A percentile compares a stretch with the other conserved stretches of the same genome.
Conservation (phyloP, 23 tunicate genomes). For the Phallusia fumigata region DNA sequence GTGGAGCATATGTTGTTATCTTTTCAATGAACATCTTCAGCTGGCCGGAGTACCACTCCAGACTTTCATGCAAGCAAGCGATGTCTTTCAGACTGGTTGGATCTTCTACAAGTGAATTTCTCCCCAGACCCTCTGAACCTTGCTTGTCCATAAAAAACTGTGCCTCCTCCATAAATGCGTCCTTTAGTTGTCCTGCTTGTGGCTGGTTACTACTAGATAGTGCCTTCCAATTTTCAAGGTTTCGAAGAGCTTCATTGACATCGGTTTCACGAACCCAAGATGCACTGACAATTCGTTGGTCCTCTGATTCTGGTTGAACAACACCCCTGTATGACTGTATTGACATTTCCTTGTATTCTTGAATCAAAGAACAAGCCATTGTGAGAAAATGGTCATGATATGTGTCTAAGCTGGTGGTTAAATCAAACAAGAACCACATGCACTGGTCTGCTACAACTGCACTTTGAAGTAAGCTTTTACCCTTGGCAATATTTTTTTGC, state of each 20-base stretch:
- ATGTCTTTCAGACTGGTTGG: conserved; percentile 64
- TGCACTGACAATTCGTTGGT: conserved; percentile 68
- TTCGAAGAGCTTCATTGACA: conserved; percentile 38
- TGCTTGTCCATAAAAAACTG: conserved; percentile 58
- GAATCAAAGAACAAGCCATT: conserved; percentile 85
- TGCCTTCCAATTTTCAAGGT: conserved; percentile 67
- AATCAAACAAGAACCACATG: conserved; percentile 83
- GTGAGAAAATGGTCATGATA: conserved; percentile 93
- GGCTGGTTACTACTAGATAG: conserved; percentile 20
- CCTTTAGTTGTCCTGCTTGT: conserved; percentile 14
- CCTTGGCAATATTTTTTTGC: conserved; percentile 46
- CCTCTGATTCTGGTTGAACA: conserved; percentile 76
- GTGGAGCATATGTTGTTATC: conserved; percentile 42
- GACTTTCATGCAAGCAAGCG: conserved; percentile 92
- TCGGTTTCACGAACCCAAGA: conserved; percentile 71
- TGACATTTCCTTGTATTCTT: conserved; percentile 87
- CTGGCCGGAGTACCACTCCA: conserved; percentile 86
- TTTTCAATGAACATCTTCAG: conserved; percentile 41
- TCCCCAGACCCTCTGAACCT: conserved; percentile 13
- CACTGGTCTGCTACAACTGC: conserved; percentile 88
- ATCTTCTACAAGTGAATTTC: conserved; percentile 49
- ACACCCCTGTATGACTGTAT: conserved; percentile 86
- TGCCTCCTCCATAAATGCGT: conserved; percentile 54
- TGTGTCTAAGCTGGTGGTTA: conserved; percentile 73
- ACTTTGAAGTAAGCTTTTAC: conserved; percentile 65